These are phyloP conservation scores for Odocoileus virginianus DNA, from an alignment of 2,113 vertebrate species.

Conservation along the genomic window DNA sequence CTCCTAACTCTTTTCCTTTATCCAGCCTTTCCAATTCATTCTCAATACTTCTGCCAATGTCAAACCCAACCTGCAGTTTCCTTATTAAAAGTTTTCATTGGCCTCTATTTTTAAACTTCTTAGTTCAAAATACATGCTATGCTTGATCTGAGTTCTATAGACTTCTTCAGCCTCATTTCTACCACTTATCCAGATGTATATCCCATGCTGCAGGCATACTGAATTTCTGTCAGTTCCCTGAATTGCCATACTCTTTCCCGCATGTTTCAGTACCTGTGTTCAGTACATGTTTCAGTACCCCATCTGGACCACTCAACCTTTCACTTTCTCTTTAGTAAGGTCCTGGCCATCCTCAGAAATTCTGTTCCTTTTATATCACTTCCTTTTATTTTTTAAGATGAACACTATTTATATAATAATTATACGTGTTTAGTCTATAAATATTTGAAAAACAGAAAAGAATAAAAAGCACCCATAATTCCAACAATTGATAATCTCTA, in stretches of 20 bases:
- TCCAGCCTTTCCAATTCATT: neutral
- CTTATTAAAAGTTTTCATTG: neutral
- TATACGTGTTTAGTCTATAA: neutral
- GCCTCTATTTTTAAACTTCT: neutral
- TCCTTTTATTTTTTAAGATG: neutral
- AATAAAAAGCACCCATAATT: neutral
- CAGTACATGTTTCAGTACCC: too few species aligned
- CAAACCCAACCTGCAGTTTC: neutral
- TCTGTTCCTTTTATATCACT: neutral
- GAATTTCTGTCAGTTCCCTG: neutral
- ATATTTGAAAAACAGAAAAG: neutral
- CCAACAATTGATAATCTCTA: neutral
- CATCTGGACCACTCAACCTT: neutral
- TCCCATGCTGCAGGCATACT: too few species aligned
- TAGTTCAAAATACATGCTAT: neutral
- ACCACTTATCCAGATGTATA: neutral
- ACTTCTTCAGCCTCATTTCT: neutral
- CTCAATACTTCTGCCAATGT: neutral
- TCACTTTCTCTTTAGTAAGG: neutral
- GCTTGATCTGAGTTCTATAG: neutral
- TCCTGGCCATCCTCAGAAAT: neutral
- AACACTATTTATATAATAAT: neutral
- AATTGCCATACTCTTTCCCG: neutral
- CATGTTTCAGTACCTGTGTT: neutral
- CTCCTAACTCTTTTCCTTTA: neutral